Base-by-base conservation (phyloP, 2,113 vertebrate species). In the Mesoclemmys tuberculata region DNA sequence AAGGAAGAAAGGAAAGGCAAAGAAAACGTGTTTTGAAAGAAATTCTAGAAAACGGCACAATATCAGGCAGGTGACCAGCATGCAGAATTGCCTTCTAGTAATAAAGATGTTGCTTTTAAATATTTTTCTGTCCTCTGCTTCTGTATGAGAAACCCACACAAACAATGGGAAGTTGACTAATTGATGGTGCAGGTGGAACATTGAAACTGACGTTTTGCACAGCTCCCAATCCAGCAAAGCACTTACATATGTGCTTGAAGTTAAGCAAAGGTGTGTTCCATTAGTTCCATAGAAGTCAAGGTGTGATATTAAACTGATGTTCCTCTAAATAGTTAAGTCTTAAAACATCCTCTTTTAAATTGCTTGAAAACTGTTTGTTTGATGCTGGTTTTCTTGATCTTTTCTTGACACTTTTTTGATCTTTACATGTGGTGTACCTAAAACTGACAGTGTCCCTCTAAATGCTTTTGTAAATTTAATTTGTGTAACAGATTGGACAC, bases 201-300 rank as follows among this genome's bases (percentile, higher is more conserved):
- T 24, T 26, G 38, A 38, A 74, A 38, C 10, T 41, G 11, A 7
- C 12, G 38, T 11, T 44, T 74, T 44, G 58, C 2, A 9, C 74
- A 91, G 86, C 78, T 74, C 94, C 46, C 89, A 38, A 27, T 44
- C 5, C 41, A 44, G 93, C 52, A 86, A 84, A 93, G 82, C 0
- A 3, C 35, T 90, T 0, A 0, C 75, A n/a, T 18, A 1, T 61
- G 31, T 88, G 41, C 21, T 68, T 91, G 21, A 38, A 64, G 94
- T 95, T 85, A 94, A 92, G 44, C n/a, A 31, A 18, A 52, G 51
- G 51, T 52, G 14, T 52, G 14, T 5, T 52, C 51, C 31, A 48
- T 92, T 94, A 91, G 90, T 97, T 96, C 80, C 64, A 84, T 78
- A 49, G 41, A 92, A 89, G 74, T 84, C 84, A 16, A 54, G 1